Evolutionary conservation across 2,888 invertebrate genomes (phyloP).

Genomic region (Cistogaster globosa): DNA sequence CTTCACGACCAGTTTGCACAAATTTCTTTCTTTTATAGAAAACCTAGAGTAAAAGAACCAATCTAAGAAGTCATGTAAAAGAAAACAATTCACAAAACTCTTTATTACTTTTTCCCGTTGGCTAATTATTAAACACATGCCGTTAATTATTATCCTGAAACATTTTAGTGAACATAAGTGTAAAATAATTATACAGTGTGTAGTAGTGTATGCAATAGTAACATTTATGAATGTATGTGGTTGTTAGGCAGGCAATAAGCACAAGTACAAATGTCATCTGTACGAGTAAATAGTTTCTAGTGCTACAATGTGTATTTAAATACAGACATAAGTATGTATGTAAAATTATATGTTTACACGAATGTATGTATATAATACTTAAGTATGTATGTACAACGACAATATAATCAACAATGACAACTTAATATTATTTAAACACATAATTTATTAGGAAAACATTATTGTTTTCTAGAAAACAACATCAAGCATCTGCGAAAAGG

Average conservation of each 20-base stretch:
- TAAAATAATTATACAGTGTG: constrained; percentile 5
- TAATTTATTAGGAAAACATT: constrained; percentile 69
- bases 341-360: constrained; percentile 8
- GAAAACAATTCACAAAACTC: too few species aligned
- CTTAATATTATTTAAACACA: too few species aligned
- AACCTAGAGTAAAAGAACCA: too few species aligned
- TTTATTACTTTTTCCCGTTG: too few species aligned
- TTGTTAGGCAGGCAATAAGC: constrained; percentile 55
- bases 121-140: constrained; percentile 41
- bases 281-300: constrained; percentile 10
- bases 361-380: constrained; percentile 10
- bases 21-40: too few species aligned
- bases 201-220: constrained; percentile 32
- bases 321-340: neutral
- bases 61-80: too few species aligned
- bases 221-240: constrained; percentile 1
- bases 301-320: neutral
- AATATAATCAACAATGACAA: constrained; percentile 69
- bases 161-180: constrained; percentile 28
- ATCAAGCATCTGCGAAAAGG: constrained; percentile 32
- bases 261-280: constrained; percentile 67
- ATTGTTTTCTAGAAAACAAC: constrained; percentile 56
- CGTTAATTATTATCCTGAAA: constrained; percentile 56
- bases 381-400: constrained; percentile 41
- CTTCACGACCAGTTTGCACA: too few species aligned